Evolutionary conservation across 1,140 invertebrate genomes (phyloP).

Genomic region (Drosophila kanapiae): DNA sequence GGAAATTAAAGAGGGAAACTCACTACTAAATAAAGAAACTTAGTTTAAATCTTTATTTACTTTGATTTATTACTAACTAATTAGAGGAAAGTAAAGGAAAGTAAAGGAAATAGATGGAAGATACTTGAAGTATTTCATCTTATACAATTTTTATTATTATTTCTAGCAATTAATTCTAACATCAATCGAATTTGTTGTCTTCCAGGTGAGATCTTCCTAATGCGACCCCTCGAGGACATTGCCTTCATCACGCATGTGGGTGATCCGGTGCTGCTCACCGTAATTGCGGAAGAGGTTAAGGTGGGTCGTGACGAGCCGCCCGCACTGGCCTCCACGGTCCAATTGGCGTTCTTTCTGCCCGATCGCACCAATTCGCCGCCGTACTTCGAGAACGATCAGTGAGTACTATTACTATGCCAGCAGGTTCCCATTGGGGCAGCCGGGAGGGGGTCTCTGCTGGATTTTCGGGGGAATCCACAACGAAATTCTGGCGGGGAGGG

Average conservation of each 20-base stretch:
- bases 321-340: conserved; percentile 91
- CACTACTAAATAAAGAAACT: not conserved
- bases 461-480: conserved; percentile 18
- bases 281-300: conserved; percentile 94
- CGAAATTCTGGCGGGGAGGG: conserved; percentile 6
- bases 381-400: conserved; percentile 92
- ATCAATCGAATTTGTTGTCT: conserved; percentile 17
- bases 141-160: not conserved
- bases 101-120: no score
- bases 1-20: not conserved
- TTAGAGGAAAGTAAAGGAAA: not conserved
- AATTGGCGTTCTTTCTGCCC: conserved; percentile 92
- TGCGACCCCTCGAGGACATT: conserved; percentile 91
- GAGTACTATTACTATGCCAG: conserved; percentile 81
- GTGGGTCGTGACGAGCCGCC: conserved; percentile 89
- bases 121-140: not conserved
- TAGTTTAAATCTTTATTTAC: no score
- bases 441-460: not conserved
- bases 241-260: conserved; percentile 91
- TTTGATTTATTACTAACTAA: not conserved
- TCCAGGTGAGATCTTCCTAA: conserved; percentile 91
- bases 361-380: conserved; percentile 90
- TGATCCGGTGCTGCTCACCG: conserved; percentile 92
- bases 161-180: not conserved
- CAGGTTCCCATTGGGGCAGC: conserved; percentile 23